phyloP scores from a whole-genome alignment of 1,140 invertebrate species.

The Argopecten irradians region DNA sequence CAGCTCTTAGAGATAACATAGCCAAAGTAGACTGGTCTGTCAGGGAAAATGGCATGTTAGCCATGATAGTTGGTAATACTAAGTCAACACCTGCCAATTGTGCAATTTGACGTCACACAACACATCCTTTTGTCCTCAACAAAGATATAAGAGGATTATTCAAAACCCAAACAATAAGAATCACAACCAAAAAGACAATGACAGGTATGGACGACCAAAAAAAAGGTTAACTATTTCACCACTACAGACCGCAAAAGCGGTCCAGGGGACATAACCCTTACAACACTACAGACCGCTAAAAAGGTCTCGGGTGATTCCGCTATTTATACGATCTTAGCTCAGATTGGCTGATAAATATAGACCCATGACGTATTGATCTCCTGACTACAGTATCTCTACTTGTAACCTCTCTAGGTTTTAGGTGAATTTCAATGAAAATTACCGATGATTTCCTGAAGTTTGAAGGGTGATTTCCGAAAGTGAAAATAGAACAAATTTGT shows the following conservation, averaged over 20 bases:
- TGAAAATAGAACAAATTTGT: too few species aligned
- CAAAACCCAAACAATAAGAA: not conserved
- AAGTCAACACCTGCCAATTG: not conserved
- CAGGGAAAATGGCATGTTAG: not conserved
- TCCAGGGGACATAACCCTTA: not conserved
- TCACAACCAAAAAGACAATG: not conserved
- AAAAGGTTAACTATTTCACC: not conserved
- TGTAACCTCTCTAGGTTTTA: not conserved
- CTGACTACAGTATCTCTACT: not conserved
- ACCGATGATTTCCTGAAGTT: not conserved
- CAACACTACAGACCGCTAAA: not conserved
- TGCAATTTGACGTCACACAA: not conserved
- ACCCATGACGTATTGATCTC: not conserved
- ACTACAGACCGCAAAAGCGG: not conserved
- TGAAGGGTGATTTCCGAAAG: too few species aligned
- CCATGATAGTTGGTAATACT: not conserved
- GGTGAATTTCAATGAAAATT: not conserved
- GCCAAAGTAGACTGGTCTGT: slow-evolving; percentile 27
- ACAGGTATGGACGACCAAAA: not conserved
- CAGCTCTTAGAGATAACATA: not conserved
- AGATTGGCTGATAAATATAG: not conserved
- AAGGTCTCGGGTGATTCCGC: not conserved
- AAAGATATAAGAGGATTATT: not conserved
- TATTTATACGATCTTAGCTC: not conserved
- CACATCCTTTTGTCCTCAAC: not conserved